Base-by-base conservation (phyloP, 2,888 invertebrate genomes). In the Apamea anceps region DNA sequence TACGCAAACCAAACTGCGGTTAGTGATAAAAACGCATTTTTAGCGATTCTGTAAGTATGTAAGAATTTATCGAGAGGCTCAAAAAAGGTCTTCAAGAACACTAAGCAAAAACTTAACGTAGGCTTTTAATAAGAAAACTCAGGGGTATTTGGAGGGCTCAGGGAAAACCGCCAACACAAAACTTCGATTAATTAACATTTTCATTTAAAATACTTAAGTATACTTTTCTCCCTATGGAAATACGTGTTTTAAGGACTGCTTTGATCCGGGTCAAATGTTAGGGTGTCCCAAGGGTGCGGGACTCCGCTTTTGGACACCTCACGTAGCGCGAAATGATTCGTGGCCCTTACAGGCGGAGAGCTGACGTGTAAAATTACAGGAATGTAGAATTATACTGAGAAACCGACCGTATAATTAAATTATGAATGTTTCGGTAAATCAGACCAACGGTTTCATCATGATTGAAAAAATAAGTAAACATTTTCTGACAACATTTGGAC, bases 111-210 rank as follows among this genome's bases (percentile, higher is more conserved):
- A 15, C 57, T 62, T 73, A 21, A 60, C 8, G 21, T 54, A 45
- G 32, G 18, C n/a, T 72, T 57, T 73, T 37, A 76, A 63, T 66
- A 66, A 57, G 13, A 75, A 72, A 82, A 71, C 62, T 45, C 54
- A 25, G 73, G 63, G 75, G 37, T 77, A 84, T 71, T 57, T 82
- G 7, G 48, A 81, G 32, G 65, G 37, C 37, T 15, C 45, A 68
- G 66, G n/a, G 45, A 74, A 77, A 76, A 70, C 74, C 72, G 18
- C 76, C 42, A 65, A 72, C 68, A 73, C 63, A 45, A 74, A 82
- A 84, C 84, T 84, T 77, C n/a, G 75, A 60, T 66, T 62, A 83
- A 76, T 88, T 78, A 80, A 80, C n/a, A 76, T 83, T 78, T 80
- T 80, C 72, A 72, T 78, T 75, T 79, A 66, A 81, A 82, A 79